Evolutionary conservation across 2,797 vertebrate species (phyloP), one percentile per base, ranked within the genome.

Genomic region (Lates japonicus): DNA sequence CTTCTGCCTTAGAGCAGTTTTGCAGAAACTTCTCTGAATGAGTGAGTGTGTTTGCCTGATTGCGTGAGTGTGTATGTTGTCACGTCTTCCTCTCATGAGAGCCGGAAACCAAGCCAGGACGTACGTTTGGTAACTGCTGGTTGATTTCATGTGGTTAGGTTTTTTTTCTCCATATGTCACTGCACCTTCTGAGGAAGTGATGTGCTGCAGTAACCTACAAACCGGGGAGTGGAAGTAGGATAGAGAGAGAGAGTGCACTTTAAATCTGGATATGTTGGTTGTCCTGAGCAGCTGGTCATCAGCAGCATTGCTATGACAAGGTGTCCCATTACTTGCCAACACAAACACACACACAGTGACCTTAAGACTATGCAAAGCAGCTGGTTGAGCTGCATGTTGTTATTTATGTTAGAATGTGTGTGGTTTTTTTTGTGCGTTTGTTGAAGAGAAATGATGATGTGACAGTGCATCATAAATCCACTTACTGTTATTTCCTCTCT

Each of bases 261-360:
- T 5, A 42, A 20, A 55, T 13, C 25, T 58, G 57, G 22, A 35
- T 69, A 22, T 48, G 71, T 60, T 51, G 63, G 65, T 55, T 66
- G 22, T 71, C 61, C n/a, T 19, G 54, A 80, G 72, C 84, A 86
- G 83, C 75, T 81, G 88, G 48, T 80, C 81, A 37, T 79, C 59
- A 51, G 72, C 54, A 67, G 70, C 70, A 48, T 52, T 58, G 75
- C 81, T 20, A 22, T 69, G 74, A 55, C 33, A 52, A 83, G 66
- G 83, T 83, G 76, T 92, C 86, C 63, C 74, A 49, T 90, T 86
- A 84, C 78, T 60, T 39, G 19, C 49, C 22, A 77, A 78, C 74
- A 75, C 68, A 84, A 76, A 88, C 76, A 68, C 59, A 86, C 59
- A 80, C 58, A 35, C 8, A 0, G 35, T 84, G 83, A 83, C 87